Percentiles rank a stretch among this genome's conserved stretches.
Conservation (phyloP, 2,888 invertebrate species). For the Leucoptera coffeella region DNA sequence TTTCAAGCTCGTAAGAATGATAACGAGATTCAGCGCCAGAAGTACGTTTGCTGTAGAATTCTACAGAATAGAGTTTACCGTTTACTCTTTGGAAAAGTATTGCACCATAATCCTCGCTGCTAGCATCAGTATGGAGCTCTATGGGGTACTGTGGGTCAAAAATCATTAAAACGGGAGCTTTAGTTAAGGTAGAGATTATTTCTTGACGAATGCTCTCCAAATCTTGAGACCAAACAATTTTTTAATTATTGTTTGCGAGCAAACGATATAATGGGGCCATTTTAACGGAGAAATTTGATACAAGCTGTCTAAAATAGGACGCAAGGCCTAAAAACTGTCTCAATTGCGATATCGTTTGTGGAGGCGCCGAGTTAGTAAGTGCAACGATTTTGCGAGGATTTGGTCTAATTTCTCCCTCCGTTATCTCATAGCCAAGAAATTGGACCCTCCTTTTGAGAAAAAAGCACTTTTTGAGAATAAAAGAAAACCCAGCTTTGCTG, state of each 20-base stretch:
- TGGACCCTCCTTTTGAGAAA: constrained; percentile 5
- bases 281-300: constrained; percentile 1
- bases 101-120: not conserved
- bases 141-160: not conserved
- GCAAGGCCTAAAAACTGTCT: constrained; percentile 4
- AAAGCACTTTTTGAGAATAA: constrained; percentile 3
- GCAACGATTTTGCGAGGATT: constrained; percentile 6
- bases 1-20: not conserved
- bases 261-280: not conserved
- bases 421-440: constrained; percentile 6
- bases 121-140: constrained; percentile 1
- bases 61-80: not conserved
- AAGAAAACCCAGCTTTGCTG: constrained; percentile 1
- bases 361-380: constrained; percentile 4
- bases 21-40: not conserved
- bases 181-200: constrained; percentile 1
- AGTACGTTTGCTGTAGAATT: not conserved
- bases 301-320: constrained; percentile 2
- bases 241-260: not conserved
- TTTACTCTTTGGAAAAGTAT: not conserved
- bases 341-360: constrained; percentile 3
- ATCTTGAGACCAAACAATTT: not conserved
- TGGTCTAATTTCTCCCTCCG: constrained; percentile 4
- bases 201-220: not conserved
- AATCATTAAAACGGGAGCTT: not conserved